These are phyloP conservation scores for Nycticorax nycticorax DNA, from an alignment of 2,113 vertebrate genomes.

Conservation along the genomic window DNA sequence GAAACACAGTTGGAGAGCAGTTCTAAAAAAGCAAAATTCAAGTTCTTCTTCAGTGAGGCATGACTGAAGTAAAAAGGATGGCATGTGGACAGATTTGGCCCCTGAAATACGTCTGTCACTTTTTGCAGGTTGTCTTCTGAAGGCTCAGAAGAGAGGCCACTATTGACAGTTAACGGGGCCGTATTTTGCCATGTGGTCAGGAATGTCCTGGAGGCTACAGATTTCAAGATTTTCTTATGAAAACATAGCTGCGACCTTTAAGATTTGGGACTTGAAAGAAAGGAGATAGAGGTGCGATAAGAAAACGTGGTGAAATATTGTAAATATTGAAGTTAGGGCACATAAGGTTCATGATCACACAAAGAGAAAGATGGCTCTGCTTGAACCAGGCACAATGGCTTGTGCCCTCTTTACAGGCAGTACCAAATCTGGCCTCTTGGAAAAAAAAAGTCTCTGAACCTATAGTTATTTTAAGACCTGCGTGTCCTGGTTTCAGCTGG, in stretches of 20 bases:
- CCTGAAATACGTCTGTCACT: neutral
- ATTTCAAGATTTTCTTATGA: neutral
- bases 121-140: neutral
- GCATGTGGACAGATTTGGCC: neutral
- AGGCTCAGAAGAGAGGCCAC: neutral
- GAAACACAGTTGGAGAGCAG: neutral
- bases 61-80: neutral
- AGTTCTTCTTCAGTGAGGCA: neutral
- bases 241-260: neutral
- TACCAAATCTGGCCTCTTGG: fast-evolving
- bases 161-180: neutral
- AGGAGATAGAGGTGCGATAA: neutral
- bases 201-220: neutral
- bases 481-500: no score
- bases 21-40: neutral
- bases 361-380: neutral
- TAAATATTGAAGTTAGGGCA: neutral
- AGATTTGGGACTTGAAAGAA: neutral
- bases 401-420: neutral
- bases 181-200: neutral
- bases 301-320: neutral
- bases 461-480: neutral
- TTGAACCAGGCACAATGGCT: neutral
- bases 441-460: neutral
- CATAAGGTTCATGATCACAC: neutral